Evolutionary conservation across 2,888 invertebrate species (phyloP).

Genomic region (Branchinecta sandiegonensis): DNA sequence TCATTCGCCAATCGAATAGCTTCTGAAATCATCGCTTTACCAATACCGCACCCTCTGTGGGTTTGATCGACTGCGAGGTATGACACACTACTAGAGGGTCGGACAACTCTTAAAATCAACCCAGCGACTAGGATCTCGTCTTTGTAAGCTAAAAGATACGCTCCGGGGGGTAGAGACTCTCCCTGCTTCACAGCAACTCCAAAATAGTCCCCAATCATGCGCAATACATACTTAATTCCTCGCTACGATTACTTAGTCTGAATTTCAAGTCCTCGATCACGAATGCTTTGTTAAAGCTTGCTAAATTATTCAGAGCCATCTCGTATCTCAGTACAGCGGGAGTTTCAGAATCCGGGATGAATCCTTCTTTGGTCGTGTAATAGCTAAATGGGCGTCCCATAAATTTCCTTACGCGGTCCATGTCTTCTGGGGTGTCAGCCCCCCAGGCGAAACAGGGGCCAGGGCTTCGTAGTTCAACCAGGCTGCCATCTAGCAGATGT

Average conservation of each 20-base stretch:
- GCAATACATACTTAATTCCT: neutral
- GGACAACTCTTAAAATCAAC: neutral
- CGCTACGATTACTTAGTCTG: neutral
- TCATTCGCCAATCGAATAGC: neutral
- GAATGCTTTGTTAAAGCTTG: neutral
- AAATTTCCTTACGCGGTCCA: neutral
- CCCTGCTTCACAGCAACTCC: neutral
- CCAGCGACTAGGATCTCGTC: neutral
- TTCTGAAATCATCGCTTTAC: slow-evolving; percentile 8
- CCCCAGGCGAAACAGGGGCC: neutral
- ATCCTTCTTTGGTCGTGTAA: neutral
- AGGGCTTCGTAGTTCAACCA: too few relatives aligned
- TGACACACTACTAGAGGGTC: neutral
- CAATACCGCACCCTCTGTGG: neutral
- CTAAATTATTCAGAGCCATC: slow-evolving; percentile 2
- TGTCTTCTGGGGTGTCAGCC: neutral
- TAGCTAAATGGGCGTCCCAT: slow-evolving; percentile 7
- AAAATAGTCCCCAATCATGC: neutral
- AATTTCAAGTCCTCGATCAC: neutral
- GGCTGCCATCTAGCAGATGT: too few relatives aligned
- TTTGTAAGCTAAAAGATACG: neutral
- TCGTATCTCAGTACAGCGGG: neutral
- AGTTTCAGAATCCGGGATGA: neutral
- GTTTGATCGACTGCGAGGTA: neutral
- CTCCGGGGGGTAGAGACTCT: neutral